Evolutionary conservation across 2,888 invertebrate genomes (phyloP).

Genomic region (Tetrapedia diversipes): DNA sequence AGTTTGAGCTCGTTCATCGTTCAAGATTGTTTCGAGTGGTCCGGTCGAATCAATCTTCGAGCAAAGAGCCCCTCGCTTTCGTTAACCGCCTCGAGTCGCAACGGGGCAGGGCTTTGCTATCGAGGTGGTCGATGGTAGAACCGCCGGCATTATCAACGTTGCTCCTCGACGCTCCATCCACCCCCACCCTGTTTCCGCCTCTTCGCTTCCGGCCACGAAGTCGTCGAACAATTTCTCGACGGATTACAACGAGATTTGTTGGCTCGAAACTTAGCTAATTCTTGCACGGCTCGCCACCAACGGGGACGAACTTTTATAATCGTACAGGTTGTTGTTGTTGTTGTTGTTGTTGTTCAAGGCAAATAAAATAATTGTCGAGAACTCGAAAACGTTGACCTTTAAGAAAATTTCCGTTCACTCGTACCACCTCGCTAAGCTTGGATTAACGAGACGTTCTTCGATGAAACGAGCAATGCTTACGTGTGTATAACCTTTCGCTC

Average conservation of each 20-base stretch:
- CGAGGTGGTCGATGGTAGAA: conserved; percentile 21
- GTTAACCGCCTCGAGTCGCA: conserved; percentile 12
- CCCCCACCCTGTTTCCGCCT: no score
- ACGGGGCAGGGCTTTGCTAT: conserved; percentile 34
- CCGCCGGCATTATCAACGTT: conserved; percentile 39
- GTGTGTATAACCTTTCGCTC: no score
- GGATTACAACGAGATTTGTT: conserved; percentile 60
- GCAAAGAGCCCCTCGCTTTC: not conserved
- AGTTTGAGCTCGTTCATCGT: conserved; percentile 49
- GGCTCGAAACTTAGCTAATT: conserved; percentile 60
- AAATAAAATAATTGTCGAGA: conserved; percentile 58
- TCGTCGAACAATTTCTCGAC: conserved; percentile 62
- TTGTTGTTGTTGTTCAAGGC: no score
- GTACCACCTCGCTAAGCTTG: conserved; percentile 11
- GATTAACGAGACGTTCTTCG: conserved; percentile 48
- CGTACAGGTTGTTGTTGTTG: no score
- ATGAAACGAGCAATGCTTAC: not conserved
- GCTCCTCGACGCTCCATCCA: conserved; percentile 2
- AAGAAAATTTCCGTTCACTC: conserved; percentile 38
- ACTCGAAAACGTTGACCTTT: conserved; percentile 29
- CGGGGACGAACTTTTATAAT: conserved; percentile 42
- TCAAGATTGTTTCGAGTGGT: conserved; percentile 51
- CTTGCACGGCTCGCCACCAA: conserved; percentile 54
- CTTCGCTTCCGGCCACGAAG: conserved; percentile 51
- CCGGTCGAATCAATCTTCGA: conserved; percentile 35